Percentiles rank a stretch among this genome's conserved stretches.
Conservation (phyloP, 2,113 vertebrate species). For the Corapipo altera region DNA sequence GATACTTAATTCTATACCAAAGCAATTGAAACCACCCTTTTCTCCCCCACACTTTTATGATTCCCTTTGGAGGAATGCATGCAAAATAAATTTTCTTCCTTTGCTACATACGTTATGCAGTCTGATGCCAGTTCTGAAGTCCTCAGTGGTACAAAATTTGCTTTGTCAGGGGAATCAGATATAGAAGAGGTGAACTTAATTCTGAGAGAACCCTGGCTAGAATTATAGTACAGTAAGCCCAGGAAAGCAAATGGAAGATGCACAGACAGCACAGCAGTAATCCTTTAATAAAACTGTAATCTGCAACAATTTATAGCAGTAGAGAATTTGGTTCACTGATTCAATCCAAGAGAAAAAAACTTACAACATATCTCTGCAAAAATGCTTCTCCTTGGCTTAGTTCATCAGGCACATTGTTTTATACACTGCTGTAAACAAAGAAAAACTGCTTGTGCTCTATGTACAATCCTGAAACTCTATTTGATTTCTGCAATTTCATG, state of each 20-base stretch:
- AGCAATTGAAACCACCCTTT: not conserved
- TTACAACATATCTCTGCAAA: not conserved
- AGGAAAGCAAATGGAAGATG: not conserved
- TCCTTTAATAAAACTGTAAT: conserved; percentile 14
- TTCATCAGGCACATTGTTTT: conserved; percentile 36
- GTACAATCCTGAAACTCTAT: conserved; percentile 40
- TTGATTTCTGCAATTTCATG: conserved; percentile 64
- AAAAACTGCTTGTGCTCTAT: not conserved
- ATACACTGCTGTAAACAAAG: conserved; percentile 48
- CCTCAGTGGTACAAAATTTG: not conserved
- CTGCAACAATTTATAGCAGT: not conserved
- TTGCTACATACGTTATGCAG: not conserved
- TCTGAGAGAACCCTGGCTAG: not conserved
- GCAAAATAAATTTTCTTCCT: not conserved
- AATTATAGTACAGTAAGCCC: not conserved
- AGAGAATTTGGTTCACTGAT: conserved; percentile 19
- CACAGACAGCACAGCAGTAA: not conserved
- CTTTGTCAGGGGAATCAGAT: not conserved
- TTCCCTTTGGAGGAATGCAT: not conserved
- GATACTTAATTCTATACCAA: not conserved
- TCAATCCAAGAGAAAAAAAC: not conserved
- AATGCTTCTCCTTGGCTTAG: conserved; percentile 16
- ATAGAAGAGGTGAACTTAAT: not conserved
- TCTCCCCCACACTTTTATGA: not conserved
- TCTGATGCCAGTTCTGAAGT: not conserved